Base-by-base conservation (phyloP, 2,888 invertebrate genomes). In the Sisyra terminalis region DNA sequence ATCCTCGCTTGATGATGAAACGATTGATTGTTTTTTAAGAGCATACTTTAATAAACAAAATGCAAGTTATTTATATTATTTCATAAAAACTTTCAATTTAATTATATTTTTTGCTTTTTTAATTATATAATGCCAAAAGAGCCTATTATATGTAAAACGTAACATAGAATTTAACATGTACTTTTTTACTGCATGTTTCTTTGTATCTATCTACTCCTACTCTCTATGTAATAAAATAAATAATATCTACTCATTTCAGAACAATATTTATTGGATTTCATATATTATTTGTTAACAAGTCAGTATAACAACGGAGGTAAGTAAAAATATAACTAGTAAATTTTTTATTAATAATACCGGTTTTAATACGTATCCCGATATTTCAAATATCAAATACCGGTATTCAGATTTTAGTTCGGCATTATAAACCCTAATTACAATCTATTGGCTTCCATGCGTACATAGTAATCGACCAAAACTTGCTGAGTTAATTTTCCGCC, bases 21-120 rank as follows among this genome's bases (percentile, higher is more conserved):
- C 42, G 18, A 44, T 45, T 37, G 17, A 45, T 34, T 34, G 34
- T 34, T 44, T 44, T 40, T 44, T 44, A 40, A 40, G 40, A 44
- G 36, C 40, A 40, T 44, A 44, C 40, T 44, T 44, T 44, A 44
- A 40, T 40, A 40, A 44, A 44, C 44, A 44, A 44, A 40, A 35
- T 24, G 40, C 44, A 44, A 44, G 40, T 40, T 40, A 44, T 44
- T 40, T 40, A 44, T 35, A 40, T 40, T 42, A 42, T 42, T 42
- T 42, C 42, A 35, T 42, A 42, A 42, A 32, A 18, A 34, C 42
- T 34, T 42, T 44, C 37, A 42, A 42, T 42, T 44, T 44, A 41
- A 40, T 40, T 44, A 44, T 44, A 42, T 42, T 44, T 43, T 44
- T 44, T 44, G 37, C 44, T 44, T 44, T 38, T 42, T 44, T 44